Percentiles rank a stretch among this genome's conserved stretches.
These are phyloP conservation scores for Macrocentrus cingulum DNA, from an alignment of 1,140 invertebrate species.

Conservation along the genomic window DNA sequence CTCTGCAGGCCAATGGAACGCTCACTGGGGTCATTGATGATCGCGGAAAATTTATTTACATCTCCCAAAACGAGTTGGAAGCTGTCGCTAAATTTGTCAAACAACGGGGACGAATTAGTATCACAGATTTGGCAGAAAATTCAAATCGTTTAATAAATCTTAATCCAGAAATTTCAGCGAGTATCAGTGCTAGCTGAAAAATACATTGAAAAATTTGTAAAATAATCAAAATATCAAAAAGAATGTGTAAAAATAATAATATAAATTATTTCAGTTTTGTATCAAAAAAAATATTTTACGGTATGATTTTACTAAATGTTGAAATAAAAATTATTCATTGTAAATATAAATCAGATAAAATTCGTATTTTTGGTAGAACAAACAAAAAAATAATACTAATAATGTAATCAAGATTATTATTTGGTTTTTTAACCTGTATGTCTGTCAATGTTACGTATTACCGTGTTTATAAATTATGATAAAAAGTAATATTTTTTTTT, in stretches of 20 bases:
- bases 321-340: too few relatives aligned
- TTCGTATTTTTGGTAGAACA: too few relatives aligned
- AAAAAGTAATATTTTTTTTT: too few relatives aligned
- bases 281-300: not conserved
- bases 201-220: not conserved
- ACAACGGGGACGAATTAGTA: conserved; percentile 91
- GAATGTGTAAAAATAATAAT: conserved; percentile 9
- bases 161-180: conserved; percentile 52
- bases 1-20: conserved; percentile 77
- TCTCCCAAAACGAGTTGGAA: conserved; percentile 87
- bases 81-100: conserved; percentile 94
- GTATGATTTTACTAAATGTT: too few relatives aligned
- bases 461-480: too few relatives aligned
- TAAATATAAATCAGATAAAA: too few relatives aligned
- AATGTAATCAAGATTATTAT: too few relatives aligned
- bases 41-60: conserved; percentile 98
- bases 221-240: not conserved
- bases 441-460: too few relatives aligned
- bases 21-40: conserved; percentile 97
- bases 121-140: conserved; percentile 89
- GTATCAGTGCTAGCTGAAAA: conserved; percentile 13
- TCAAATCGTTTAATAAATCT: conserved; percentile 94
- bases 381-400: too few relatives aligned
- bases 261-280: not conserved
- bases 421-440: too few relatives aligned